phyloP scores from a whole-genome alignment of 2,888 invertebrate species.

The Lysandra coridon region DNA sequence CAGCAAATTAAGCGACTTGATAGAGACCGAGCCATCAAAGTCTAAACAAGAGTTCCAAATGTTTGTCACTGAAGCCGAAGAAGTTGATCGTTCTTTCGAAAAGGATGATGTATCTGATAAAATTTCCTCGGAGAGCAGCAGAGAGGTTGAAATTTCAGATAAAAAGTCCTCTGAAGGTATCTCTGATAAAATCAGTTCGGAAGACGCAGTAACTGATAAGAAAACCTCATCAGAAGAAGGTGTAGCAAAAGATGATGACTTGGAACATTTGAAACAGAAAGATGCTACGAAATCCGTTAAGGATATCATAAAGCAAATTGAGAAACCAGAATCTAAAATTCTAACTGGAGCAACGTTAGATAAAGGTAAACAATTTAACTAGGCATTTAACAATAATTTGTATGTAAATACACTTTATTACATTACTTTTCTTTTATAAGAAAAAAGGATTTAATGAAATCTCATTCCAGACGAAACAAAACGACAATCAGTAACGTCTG shows the following conservation, averaged over 20 bases:
- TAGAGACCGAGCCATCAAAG: slow-evolving; percentile 55
- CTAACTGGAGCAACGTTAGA: slow-evolving; percentile 54
- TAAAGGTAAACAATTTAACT: slow-evolving; percentile 50
- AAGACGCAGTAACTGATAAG: slow-evolving; percentile 76
- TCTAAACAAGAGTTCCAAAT: slow-evolving; percentile 72
- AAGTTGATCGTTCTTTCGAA: slow-evolving; percentile 67
- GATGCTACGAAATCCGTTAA: slow-evolving; percentile 46
- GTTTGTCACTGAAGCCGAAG: slow-evolving; percentile 75
- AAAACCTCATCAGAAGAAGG: slow-evolving; percentile 76
- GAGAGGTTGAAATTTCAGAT: slow-evolving; percentile 76
- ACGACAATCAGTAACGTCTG: slow-evolving; percentile 73
- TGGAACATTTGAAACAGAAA: slow-evolving; percentile 50
- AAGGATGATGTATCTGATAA: slow-evolving; percentile 74
- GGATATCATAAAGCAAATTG: slow-evolving; percentile 44
- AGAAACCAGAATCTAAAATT: slow-evolving; percentile 49
- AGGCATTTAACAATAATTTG: too few relatives aligned
- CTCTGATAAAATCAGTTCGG: slow-evolving; percentile 75
- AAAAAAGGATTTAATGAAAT: background rate
- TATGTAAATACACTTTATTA: background rate
- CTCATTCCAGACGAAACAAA: slow-evolving; percentile 54
- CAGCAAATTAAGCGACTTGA: slow-evolving; percentile 66
- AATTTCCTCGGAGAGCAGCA: slow-evolving; percentile 76
- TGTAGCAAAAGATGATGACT: slow-evolving; percentile 51
- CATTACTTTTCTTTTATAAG: background rate
- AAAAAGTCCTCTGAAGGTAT: slow-evolving; percentile 76